These are phyloP conservation scores for Syritta pipiens DNA, from an alignment of 2,888 invertebrate species.

Conservation along the genomic window DNA sequence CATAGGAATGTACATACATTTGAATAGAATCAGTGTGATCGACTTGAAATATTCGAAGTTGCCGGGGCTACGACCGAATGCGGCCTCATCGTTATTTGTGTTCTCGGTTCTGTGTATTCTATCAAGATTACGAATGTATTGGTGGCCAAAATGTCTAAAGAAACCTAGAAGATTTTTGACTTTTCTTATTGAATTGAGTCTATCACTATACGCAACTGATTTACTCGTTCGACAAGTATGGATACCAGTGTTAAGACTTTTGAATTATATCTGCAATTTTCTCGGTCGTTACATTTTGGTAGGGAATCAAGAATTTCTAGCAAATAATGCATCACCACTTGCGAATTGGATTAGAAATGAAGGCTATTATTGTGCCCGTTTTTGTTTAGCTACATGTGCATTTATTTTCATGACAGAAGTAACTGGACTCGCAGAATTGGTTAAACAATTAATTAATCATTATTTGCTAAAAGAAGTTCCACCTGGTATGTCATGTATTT, in stretches of 20 bases:
- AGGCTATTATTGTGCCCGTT: constrained; percentile 71
- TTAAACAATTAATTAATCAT: neutral
- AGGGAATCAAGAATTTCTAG: constrained; percentile 65
- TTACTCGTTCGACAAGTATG: constrained; percentile 71
- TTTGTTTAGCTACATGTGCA: constrained; percentile 67
- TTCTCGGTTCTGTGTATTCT: constrained; percentile 71
- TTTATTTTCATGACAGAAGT: constrained; percentile 57
- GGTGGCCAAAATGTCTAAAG: constrained; percentile 66
- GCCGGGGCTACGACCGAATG: constrained; percentile 71
- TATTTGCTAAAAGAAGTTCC: neutral
- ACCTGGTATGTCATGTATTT: neutral
- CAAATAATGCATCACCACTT: constrained; percentile 64
- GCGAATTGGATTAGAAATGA: constrained; percentile 71
- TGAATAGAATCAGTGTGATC: constrained; percentile 70
- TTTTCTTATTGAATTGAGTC: constrained; percentile 69
- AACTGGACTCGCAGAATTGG: constrained; percentile 23
- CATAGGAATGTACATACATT: constrained; percentile 71
- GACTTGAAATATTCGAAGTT: constrained; percentile 71
- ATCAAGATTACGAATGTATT: constrained; percentile 69
- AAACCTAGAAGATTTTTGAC: constrained; percentile 64
- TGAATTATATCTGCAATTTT: constrained; percentile 69
- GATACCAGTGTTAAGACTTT: constrained; percentile 71
- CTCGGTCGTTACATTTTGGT: constrained; percentile 68
- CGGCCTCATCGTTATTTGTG: constrained; percentile 72
- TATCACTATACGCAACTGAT: constrained; percentile 71